Evolutionary conservation across 2,797 vertebrate genomes (phyloP).

Genomic region (Tapirus indicus): DNA sequence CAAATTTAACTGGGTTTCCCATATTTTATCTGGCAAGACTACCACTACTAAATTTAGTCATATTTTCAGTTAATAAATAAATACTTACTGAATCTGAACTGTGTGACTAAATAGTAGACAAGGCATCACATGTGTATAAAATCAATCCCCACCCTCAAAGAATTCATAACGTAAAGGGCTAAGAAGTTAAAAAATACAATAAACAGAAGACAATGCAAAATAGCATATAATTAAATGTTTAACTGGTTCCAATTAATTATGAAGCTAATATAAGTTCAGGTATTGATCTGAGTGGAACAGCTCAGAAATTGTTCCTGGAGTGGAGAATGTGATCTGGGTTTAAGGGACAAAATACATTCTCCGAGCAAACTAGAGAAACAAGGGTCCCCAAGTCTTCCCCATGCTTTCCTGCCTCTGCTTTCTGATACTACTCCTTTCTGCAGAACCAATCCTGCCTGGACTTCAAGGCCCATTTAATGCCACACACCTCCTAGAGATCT

Average conservation of each 20-base stretch:
- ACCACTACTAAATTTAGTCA: neutral
- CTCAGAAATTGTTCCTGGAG: neutral
- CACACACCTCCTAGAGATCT: neutral
- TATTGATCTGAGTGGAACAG: neutral
- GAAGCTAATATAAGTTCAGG: neutral
- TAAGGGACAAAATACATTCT: neutral
- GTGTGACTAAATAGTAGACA: neutral
- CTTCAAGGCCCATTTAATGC: neutral
- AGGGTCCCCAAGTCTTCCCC: neutral
- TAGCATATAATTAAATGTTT: neutral
- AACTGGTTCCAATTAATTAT: neutral
- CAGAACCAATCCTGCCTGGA: neutral
- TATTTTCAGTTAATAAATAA: neutral
- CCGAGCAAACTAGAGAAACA: neutral
- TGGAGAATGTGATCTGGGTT: neutral
- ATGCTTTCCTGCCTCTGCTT: neutral
- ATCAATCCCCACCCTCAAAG: neutral
- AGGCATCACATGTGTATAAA: neutral
- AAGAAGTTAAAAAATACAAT: conserved; percentile 2
- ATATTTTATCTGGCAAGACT: neutral
- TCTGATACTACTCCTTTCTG: neutral
- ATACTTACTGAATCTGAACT: neutral
- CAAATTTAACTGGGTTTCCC: neutral
- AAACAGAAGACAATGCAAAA: conserved; percentile 18
- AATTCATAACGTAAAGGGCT: neutral